Conservation (phyloP, 2,888 invertebrate species). For the Carcina quercana region DNA sequence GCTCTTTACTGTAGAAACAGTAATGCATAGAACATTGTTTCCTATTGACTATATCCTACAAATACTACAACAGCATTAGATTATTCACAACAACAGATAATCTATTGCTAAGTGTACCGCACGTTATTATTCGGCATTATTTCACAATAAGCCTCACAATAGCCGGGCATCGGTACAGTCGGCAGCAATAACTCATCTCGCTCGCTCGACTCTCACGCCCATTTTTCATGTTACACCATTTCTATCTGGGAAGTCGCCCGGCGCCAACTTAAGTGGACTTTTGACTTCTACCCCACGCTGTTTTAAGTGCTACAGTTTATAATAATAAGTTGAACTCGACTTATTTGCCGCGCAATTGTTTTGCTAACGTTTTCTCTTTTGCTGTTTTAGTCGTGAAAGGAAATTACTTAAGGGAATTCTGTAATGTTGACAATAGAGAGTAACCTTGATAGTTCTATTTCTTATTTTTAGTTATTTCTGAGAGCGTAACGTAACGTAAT, state of each 20-base stretch:
- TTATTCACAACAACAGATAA: too few species aligned
- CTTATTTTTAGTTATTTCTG: too few species aligned
- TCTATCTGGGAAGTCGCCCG: constrained; percentile 48
- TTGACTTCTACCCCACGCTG: constrained; percentile 44
- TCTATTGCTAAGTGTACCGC: not conserved
- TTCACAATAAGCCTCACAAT: constrained; percentile 29
- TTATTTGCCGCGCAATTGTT: constrained; percentile 3
- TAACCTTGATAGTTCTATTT: too few species aligned
- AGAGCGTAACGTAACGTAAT: too few species aligned
- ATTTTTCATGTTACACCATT: constrained; percentile 57
- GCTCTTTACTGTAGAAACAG: too few species aligned
- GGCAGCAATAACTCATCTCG: constrained; percentile 46
- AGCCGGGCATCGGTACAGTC: constrained; percentile 33
- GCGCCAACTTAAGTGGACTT: constrained; percentile 54
- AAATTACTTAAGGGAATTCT: too few species aligned
- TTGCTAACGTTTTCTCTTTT: too few species aligned
- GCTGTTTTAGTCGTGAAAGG: too few species aligned
- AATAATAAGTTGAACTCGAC: constrained; percentile 24
- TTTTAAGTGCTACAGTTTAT: constrained; percentile 31
- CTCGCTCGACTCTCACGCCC: constrained; percentile 39
- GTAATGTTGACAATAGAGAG: too few species aligned
- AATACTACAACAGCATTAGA: too few species aligned
- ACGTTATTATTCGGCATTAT: constrained; percentile 11
- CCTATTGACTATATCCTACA: too few species aligned
- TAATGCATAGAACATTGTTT: too few species aligned